Conservation (phyloP, 2,888 invertebrate species). For the Folsomia candida region DNA sequence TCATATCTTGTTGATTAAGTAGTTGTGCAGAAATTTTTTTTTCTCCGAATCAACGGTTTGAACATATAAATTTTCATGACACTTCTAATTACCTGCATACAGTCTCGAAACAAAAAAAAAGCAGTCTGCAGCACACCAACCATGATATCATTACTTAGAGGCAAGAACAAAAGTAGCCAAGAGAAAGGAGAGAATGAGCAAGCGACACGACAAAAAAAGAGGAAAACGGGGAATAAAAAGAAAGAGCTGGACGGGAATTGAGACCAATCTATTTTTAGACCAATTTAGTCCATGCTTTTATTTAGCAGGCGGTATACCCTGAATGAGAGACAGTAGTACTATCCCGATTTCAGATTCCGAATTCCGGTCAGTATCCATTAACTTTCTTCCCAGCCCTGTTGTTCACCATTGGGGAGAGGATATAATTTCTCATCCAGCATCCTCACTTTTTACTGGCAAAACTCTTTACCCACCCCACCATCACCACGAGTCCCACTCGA, state of each 20-base stretch:
- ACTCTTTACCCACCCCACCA: neutral
- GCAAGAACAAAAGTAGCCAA: too few relatives aligned
- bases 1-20: too few relatives aligned
- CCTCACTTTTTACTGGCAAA: neutral
- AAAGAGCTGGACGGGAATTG: neutral
- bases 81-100: too few relatives aligned
- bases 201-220: neutral
- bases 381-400: neutral
- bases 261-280: constrained; percentile 30
- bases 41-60: too few relatives aligned
- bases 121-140: too few relatives aligned
- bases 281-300: constrained; percentile 16
- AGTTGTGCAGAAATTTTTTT: too few relatives aligned
- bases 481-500: neutral
- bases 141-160: too few relatives aligned
- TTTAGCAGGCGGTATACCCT: neutral
- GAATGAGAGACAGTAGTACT: neutral
- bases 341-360: constrained; percentile 17
- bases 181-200: too few relatives aligned
- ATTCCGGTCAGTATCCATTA: constrained; percentile 32
- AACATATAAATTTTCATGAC: too few relatives aligned
- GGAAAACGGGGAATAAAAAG: neutral
- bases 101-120: too few relatives aligned
- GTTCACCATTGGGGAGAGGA: neutral
- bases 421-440: neutral